Conservation (phyloP, 2,113 vertebrate species). For the Pseudopodoces humilis region DNA sequence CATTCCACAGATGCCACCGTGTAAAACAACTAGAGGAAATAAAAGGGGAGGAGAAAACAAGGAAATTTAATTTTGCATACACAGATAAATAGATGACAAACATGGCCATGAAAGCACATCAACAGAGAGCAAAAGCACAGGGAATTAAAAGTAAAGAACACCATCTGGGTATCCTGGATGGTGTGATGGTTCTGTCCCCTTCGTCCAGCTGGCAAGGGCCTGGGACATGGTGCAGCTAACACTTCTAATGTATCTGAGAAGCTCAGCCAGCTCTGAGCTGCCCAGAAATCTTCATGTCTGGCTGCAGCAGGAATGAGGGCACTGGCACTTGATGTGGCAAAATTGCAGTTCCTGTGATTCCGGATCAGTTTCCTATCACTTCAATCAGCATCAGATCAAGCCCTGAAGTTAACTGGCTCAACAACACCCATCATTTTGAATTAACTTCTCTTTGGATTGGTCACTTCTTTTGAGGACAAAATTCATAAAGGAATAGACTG, state of each 20-base stretch:
- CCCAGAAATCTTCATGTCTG: not conserved
- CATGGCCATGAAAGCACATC: not conserved
- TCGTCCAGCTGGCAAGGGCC: not conserved
- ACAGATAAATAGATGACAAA: constrained; percentile 3
- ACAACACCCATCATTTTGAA: not conserved
- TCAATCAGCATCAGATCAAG: not conserved
- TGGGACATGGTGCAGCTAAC: not conserved
- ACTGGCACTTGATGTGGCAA: not conserved
- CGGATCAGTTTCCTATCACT: not conserved
- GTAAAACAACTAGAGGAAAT: not conserved
- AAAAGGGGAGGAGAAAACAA: constrained; percentile 23
- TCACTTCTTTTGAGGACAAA: not conserved
- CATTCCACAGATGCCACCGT: not conserved
- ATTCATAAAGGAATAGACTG: not conserved
- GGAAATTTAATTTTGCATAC: not conserved
- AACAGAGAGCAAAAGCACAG: not conserved
- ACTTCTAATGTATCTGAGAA: not conserved
- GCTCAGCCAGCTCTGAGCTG: not conserved
- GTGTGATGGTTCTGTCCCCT: not conserved
- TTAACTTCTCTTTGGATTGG: not conserved
- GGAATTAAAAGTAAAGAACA: constrained; percentile 24
- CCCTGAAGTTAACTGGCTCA: constrained; percentile 11
- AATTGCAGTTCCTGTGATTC: not conserved
- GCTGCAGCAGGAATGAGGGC: not conserved
- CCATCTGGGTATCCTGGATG: not conserved